These are phyloP conservation scores for Drosophila fungiperda DNA, from an alignment of 2,888 invertebrate species.

Conservation along the genomic window DNA sequence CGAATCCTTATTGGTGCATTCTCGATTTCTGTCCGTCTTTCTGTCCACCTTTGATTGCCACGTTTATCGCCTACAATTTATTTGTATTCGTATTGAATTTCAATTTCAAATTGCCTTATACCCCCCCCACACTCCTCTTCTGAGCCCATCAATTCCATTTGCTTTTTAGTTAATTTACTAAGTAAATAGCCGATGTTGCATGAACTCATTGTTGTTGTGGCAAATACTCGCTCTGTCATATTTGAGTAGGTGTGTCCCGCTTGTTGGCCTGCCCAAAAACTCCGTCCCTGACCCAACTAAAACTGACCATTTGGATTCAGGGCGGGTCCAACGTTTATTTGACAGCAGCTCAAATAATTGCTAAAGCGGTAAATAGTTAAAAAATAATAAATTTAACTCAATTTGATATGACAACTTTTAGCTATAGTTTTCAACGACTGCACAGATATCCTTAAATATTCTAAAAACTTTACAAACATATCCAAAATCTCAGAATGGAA, in stretches of 20 bases:
- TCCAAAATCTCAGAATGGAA: background rate
- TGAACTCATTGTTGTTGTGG: conserved; percentile 1
- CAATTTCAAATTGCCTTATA: conserved; percentile 71
- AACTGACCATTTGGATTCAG: conserved; percentile 2
- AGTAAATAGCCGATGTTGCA: conserved; percentile 63
- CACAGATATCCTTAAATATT: background rate
- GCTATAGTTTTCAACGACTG: background rate
- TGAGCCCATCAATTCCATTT: conserved; percentile 37
- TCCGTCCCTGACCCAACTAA: conserved; percentile 15
- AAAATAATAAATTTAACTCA: background rate
- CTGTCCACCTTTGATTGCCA: conserved; percentile 68
- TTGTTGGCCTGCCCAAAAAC: conserved; percentile 12
- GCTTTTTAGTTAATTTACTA: conserved; percentile 78
- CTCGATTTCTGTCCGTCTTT: conserved; percentile 5
- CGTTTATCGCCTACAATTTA: conserved; percentile 77
- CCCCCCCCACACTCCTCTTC: background rate
- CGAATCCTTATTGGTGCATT: conserved; percentile 47
- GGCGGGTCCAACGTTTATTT: conserved; percentile 8
- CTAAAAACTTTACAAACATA: background rate
- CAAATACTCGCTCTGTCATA: conserved; percentile 31
- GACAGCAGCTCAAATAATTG: conserved; percentile 7
- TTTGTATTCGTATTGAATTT: conserved; percentile 79
- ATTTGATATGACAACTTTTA: background rate
- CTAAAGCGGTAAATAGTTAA: background rate
- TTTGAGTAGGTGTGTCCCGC: conserved; percentile 38